Conservation (phyloP, 2,797 vertebrate genomes). For the Coregonus ussuriensis region DNA sequence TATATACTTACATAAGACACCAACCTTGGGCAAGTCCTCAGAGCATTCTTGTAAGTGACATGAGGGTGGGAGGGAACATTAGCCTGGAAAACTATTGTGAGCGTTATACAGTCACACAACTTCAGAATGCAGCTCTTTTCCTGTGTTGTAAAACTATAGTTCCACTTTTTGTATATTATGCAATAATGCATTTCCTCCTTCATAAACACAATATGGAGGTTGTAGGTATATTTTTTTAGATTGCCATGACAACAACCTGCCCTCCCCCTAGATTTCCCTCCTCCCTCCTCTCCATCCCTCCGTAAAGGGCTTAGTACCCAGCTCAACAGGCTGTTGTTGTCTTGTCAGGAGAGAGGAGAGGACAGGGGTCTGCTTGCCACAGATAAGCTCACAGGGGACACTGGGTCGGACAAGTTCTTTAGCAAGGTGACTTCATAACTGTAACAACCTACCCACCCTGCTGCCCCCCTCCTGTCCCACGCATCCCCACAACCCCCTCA, state of each 20-base stretch:
- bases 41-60: neutral
- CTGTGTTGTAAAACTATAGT: too few relatives aligned
- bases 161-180: neutral
- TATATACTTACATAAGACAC: neutral
- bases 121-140: too few relatives aligned
- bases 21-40: too few relatives aligned
- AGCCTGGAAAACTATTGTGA: too few relatives aligned
- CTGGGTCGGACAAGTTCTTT: neutral
- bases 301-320: neutral
- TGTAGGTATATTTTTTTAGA: neutral
- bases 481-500: neutral
- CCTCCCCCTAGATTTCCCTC: neutral
- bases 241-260: neutral
- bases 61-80: neutral
- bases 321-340: conserved; percentile 6
- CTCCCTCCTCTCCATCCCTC: neutral
- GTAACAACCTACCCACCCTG: conserved; percentile 26
- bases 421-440: conserved; percentile 31
- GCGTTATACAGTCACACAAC: too few relatives aligned
- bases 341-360: neutral
- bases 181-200: neutral
- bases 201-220: neutral
- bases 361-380: neutral
- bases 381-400: conserved; percentile 1
- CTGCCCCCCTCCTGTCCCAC: neutral